Evolutionary conservation across 2,888 invertebrate species (phyloP).

Genomic region (Phalera bucephala): DNA sequence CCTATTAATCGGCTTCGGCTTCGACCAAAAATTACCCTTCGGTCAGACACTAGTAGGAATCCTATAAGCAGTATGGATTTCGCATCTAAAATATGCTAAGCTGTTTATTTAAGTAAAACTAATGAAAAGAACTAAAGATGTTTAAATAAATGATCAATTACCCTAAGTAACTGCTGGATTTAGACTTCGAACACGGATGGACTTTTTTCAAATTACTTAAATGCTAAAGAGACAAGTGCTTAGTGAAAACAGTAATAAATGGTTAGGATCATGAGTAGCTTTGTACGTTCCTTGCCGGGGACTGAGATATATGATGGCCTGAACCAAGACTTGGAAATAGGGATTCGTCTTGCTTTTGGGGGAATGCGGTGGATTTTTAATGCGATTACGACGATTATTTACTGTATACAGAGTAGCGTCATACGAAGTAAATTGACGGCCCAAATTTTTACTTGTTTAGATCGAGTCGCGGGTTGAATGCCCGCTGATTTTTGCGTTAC

Average conservation of each 20-base stretch:
- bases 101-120: too few relatives aligned
- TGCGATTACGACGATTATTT: constrained; percentile 5
- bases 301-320: not conserved
- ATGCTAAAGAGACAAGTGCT: not conserved
- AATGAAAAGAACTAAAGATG: too few relatives aligned
- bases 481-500: too few relatives aligned
- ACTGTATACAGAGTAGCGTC: too few relatives aligned
- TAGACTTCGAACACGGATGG: not conserved
- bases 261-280: constrained; percentile 1
- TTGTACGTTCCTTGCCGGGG: not conserved
- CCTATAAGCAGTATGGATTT: too few relatives aligned
- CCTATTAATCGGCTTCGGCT: too few relatives aligned
- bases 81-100: too few relatives aligned
- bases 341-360: not conserved
- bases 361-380: not conserved
- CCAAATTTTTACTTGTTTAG: too few relatives aligned
- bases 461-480: too few relatives aligned
- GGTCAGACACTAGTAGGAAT: too few relatives aligned
- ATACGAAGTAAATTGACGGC: too few relatives aligned
- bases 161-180: not conserved
- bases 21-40: too few relatives aligned
- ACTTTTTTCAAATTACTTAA: not conserved
- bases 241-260: not conserved
- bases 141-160: not conserved
- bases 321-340: not conserved